Base-by-base conservation (phyloP, 1,140 invertebrate species). In the Aleiodes sp. region DNA sequence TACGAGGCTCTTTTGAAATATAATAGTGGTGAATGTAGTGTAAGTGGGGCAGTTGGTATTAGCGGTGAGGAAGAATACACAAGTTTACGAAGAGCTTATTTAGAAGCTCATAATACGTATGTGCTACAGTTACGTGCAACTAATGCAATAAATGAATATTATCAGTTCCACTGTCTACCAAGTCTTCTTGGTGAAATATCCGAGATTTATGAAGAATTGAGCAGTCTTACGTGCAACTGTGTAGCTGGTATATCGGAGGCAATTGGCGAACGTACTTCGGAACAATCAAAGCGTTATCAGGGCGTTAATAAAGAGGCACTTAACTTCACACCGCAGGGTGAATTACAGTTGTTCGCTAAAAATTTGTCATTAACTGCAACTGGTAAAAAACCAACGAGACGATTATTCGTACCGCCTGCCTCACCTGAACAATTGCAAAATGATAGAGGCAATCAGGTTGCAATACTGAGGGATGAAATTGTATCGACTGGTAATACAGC, bases 81-180 rank as follows among this genome's bases (percentile, higher is more conserved):
- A 4, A 56, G 35, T 41, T 84, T 95, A 67, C 92, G 92, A 31
- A 81, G 82, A 35, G 89, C 90, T 37, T 97, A 97, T 83, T 91
- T 95, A 76, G 95, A 97, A 80, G 91, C 94, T 10, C 96, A 98
- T 87, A 98, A 98, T 85, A 91, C 91, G 46, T 98, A 98, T 86
- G 92, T 98, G 14, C 94, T 96, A 72, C 96, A 98, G 79, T 85
- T 98, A 71, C 92, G 94, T 72, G 94, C 95, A 33, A 96, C 96
- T 61, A 98, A 98, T 81, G 94, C 94, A 12, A 96, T 97, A 78
- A 84, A 90, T 24, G 90, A 92, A 52, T 87, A 90, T 68, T 93
- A 92, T 79, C 82, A 86, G 71, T 71, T 70, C 19, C 78, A 84
- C 63, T 86, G 84, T 72, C 70, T 86, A 28, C 82, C 84, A 0